Percentiles rank a stretch among this genome's conserved stretches.
Conservation (phyloP, 2,797 vertebrate genomes). For the Lepidocolaptes lacrymiger region DNA sequence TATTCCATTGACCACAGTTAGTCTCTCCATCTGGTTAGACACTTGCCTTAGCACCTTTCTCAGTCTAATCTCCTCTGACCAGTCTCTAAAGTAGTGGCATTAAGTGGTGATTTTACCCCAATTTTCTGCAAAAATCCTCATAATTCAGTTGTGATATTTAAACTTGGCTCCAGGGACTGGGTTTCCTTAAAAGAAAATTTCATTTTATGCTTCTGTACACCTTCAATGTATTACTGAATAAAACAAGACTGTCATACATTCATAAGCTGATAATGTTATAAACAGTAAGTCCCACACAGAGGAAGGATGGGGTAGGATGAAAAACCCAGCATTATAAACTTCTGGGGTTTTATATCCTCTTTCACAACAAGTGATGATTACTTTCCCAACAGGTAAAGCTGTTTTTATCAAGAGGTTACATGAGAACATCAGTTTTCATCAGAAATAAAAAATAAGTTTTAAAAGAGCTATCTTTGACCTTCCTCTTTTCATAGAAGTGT, state of each 20-base stretch:
- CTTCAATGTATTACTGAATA: neutral
- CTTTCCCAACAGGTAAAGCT: neutral
- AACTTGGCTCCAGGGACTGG: neutral
- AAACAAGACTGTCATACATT: neutral
- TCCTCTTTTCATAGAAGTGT: neutral
- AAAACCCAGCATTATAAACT: neutral
- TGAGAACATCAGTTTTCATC: neutral
- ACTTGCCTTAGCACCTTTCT: neutral
- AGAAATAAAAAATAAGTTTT: neutral
- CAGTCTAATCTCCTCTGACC: neutral
- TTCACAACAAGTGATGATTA: neutral
- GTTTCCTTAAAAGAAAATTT: neutral
- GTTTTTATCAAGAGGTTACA: neutral
- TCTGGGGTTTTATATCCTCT: neutral
- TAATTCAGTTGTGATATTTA: neutral
- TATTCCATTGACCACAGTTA: neutral
- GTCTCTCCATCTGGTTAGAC: neutral
- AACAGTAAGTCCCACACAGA: neutral
- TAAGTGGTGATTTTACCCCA: neutral
- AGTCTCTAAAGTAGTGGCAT: neutral
- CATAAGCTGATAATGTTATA: neutral
- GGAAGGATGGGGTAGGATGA: neutral
- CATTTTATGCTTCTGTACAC: neutral
- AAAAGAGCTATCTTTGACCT: neutral
- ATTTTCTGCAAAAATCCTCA: neutral